Evolutionary conservation across 2,797 vertebrate species (phyloP).

Genomic region (Sebastes cheni): DNA sequence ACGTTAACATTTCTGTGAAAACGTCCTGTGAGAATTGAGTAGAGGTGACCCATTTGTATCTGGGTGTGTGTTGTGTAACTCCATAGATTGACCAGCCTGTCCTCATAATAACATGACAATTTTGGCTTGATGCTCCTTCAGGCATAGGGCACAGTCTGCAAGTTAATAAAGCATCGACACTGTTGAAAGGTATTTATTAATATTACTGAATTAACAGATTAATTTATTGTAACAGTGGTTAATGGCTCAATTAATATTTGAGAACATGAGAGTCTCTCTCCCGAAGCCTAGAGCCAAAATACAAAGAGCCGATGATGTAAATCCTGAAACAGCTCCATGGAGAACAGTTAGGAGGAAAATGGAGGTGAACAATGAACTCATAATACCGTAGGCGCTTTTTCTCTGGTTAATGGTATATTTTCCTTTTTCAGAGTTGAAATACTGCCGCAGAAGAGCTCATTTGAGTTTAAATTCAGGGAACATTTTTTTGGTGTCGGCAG

Average conservation of each 20-base stretch:
- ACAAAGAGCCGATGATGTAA: slow-evolving; percentile 8
- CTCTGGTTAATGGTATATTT: background rate
- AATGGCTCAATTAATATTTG: slow-evolving; percentile 39
- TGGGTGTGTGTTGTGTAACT: background rate
- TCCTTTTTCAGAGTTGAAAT: background rate
- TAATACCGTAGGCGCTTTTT: background rate
- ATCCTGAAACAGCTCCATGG: slow-evolving; percentile 8
- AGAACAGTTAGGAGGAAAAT: slow-evolving; percentile 15
- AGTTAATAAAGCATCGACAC: background rate
- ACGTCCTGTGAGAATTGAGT: background rate
- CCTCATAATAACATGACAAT: background rate
- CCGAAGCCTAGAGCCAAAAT: slow-evolving; percentile 18
- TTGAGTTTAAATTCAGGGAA: background rate
- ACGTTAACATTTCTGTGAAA: background rate
- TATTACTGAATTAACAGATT: slow-evolving; percentile 17
- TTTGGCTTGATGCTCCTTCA: background rate
- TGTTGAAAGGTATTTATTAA: slow-evolving; percentile 3
- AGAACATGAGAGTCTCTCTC: slow-evolving; percentile 11
- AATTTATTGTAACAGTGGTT: slow-evolving; percentile 10
- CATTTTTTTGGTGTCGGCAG: background rate
- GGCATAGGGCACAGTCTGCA: background rate
- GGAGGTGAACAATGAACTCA: slow-evolving; percentile 14
- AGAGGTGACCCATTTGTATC: background rate
- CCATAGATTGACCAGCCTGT: background rate
- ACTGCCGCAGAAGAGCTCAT: background rate